Evolutionary conservation across 2,113 vertebrate genomes (phyloP), one percentile per base, ranked within the genome.

Genomic region (Spea bombifrons): DNA sequence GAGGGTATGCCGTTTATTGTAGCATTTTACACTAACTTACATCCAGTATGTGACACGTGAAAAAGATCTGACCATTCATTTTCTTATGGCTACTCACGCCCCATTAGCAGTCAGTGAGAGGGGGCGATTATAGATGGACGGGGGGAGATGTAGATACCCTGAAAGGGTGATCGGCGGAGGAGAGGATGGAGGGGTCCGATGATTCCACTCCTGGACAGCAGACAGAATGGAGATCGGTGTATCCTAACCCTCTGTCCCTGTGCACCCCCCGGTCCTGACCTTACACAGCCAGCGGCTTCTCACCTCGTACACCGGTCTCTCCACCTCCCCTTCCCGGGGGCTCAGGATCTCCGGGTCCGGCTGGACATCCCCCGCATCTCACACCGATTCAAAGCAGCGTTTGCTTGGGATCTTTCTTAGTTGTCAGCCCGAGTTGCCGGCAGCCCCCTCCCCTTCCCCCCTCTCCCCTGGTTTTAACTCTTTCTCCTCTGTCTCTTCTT

Each of bases 251-350:
- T 68, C 44, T 61, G 78, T 68, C 78, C 78, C 78, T 80, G 78
- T 67, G 71, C 71, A 67, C 78, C 78, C 78, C 78, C 64, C 5
- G 78, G 78, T 74, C 78, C 77, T n/a, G 55, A 50, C 0, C 45
- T 44, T 52, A 13, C 48, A 3, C 69, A 52, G 2, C 8, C 53
- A 12, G 43, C 4, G 5, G 4, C 55, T 47, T 68, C 78, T 74
- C 61, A 67, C 78, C 78, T 80, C 30, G 45, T 12, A 55, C 74
- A 67, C 30, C 48, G 63, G 48, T 43, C 49, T 13, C 49, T 67
- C n/a, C 61, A 9, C 63, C 64, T 52, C 44, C 59, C 50, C 76
- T 50, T 15, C 43, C 12, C n/a, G 44, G 47, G 12, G 13, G 49
- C 65, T 67, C 65, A 68, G 75, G 67, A 68, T 45, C 76, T 52